Evolutionary conservation across 1,140 invertebrate genomes (phyloP).

Genomic region (Agrypnia vestita): DNA sequence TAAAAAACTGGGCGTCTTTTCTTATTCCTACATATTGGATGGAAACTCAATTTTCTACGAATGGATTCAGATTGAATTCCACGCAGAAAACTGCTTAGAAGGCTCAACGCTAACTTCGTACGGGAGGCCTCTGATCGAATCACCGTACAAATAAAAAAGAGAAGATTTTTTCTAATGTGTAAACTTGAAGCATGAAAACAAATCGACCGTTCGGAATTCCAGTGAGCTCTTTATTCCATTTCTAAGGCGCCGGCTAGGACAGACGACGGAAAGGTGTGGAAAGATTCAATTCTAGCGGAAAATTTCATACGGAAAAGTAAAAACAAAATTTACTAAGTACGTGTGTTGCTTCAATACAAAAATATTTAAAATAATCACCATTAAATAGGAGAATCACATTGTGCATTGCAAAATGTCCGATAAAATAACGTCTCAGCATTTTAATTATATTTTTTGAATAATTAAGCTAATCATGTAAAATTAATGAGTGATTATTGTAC

Average conservation of each 20-base stretch:
- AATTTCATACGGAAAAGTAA: not conserved
- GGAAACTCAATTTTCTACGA: slow-evolving; percentile 44
- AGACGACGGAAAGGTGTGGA: not conserved
- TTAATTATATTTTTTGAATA: too few relatives aligned
- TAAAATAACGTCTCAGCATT: too few relatives aligned
- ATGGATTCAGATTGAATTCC: slow-evolving; percentile 45
- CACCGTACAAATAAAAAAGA: slow-evolving; percentile 35
- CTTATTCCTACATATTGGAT: slow-evolving; percentile 25
- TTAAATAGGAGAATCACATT: too few relatives aligned
- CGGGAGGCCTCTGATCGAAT: slow-evolving; percentile 39
- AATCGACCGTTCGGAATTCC: slow-evolving; percentile 14
- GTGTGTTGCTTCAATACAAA: too few relatives aligned
- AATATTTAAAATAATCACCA: too few relatives aligned
- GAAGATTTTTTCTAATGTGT: slow-evolving; percentile 38
- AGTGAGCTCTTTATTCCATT: not conserved
- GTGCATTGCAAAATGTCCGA: too few relatives aligned
- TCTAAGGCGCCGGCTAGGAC: not conserved
- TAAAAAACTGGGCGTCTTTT: slow-evolving; percentile 1
- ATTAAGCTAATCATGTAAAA: too few relatives aligned
- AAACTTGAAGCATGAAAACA: slow-evolving; percentile 32
- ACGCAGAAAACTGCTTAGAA: slow-evolving; percentile 21
- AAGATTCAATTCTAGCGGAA: slow-evolving; percentile 14
- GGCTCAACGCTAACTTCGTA: slow-evolving; percentile 29
- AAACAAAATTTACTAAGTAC: too few relatives aligned
- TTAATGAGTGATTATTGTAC: too few relatives aligned